Percentiles rank a stretch among this genome's conserved stretches.
These are phyloP conservation scores for Pseudachorutes palmiensis DNA, from an alignment of 1,140 invertebrate genomes.

Conservation along the genomic window DNA sequence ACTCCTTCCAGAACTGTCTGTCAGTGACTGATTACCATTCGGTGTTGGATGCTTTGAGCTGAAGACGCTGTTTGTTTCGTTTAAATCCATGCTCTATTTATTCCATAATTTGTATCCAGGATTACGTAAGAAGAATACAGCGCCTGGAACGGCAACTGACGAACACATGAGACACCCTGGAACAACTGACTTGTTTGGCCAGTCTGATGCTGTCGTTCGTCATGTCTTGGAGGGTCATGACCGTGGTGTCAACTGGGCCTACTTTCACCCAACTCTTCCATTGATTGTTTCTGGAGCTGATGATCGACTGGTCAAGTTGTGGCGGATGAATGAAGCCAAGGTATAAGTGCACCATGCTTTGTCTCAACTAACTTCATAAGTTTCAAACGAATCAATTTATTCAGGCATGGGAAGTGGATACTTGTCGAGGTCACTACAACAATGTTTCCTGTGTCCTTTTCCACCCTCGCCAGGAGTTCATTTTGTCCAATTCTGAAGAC, in stretches of 20 bases:
- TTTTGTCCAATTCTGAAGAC: slow-evolving; percentile 96
- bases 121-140: slow-evolving; percentile 93
- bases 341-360: slow-evolving; percentile 39
- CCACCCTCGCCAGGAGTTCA: slow-evolving; percentile 92
- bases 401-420: slow-evolving; percentile 97
- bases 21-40: too few species aligned
- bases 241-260: slow-evolving; percentile 96
- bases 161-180: slow-evolving; percentile 81
- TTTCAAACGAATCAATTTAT: slow-evolving; percentile 23
- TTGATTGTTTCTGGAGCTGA: slow-evolving; percentile 96
- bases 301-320: slow-evolving; percentile 94
- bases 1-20: slow-evolving; percentile 4
- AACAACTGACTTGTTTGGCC: slow-evolving; percentile 89
- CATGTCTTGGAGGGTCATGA: slow-evolving; percentile 97
- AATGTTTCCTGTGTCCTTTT: slow-evolving; percentile 98
- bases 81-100: neutral
- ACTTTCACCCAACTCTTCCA: slow-evolving; percentile 90
- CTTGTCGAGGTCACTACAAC: slow-evolving; percentile 97
- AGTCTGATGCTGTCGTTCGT: slow-evolving; percentile 94
- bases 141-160: slow-evolving; percentile 79
- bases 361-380: slow-evolving; percentile 11
- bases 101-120: slow-evolving; percentile 44
- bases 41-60: too few species aligned
- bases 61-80: too few species aligned
- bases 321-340: slow-evolving; percentile 97